Evolutionary conservation across 2,113 vertebrate species (phyloP).

Genomic region (Gymnogyps californianus): DNA sequence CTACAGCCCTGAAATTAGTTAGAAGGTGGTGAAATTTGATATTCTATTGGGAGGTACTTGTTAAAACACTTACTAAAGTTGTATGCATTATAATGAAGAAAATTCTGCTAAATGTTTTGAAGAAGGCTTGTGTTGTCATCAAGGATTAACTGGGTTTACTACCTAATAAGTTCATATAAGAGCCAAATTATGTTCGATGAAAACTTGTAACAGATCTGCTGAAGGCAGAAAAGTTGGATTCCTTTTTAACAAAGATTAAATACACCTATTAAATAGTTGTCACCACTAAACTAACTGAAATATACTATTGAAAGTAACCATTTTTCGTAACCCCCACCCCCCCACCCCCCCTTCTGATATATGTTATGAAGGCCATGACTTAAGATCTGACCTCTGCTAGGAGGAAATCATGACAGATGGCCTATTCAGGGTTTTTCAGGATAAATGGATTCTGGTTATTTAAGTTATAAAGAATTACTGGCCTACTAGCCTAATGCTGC

Average conservation of each 20-base stretch:
- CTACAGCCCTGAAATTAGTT: not conserved
- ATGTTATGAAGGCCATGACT: not conserved
- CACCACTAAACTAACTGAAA: not conserved
- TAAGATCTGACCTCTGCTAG: not conserved
- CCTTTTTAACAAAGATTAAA: not conserved
- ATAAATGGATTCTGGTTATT: constrained; percentile 27
- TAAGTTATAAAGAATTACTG: constrained; percentile 45
- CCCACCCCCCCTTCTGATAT: not conserved
- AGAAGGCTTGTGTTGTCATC: not conserved
- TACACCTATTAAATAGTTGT: not conserved
- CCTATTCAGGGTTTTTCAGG: not conserved
- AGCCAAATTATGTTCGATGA: not conserved
- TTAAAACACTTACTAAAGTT: not conserved
- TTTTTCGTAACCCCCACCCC: not conserved
- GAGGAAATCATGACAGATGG: constrained; percentile 8
- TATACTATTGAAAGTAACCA: not conserved
- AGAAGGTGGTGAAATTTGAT: not conserved
- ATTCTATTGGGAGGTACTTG: not conserved
- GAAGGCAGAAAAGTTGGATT: not conserved
- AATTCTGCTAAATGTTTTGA: not conserved
- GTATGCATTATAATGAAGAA: not conserved
- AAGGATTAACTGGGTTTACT: not conserved
- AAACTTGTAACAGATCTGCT: not conserved
- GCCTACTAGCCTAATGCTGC: constrained; percentile 3
- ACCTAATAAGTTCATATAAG: not conserved